phyloP scores from a whole-genome alignment of 2,888 invertebrate genomes.

The Scaptomyza tumidula region DNA sequence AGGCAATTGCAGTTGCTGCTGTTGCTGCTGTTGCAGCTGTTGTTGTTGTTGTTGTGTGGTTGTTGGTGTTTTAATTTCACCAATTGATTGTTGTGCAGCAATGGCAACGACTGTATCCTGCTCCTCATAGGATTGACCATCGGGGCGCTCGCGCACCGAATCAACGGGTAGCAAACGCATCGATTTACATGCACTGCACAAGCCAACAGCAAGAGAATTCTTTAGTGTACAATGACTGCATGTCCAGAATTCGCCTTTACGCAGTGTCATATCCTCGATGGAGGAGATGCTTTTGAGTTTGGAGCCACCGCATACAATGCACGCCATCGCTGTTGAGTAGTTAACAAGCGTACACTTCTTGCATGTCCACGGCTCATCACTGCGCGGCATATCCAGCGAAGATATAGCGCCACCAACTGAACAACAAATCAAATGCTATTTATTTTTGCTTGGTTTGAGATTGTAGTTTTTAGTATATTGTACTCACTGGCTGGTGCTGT shows the following conservation, averaged over 20 bases:
- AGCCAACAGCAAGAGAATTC: slow-evolving; percentile 88
- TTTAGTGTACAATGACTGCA: slow-evolving; percentile 93
- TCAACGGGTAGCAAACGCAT: slow-evolving; percentile 79
- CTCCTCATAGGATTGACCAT: slow-evolving; percentile 69
- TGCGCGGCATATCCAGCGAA: slow-evolving; percentile 35
- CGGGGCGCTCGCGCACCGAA: slow-evolving; percentile 65
- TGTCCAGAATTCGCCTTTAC: slow-evolving; percentile 91
- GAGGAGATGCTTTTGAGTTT: slow-evolving; percentile 89
- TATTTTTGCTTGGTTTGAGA: neutral
- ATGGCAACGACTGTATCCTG: slow-evolving; percentile 44
- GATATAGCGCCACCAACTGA: neutral
- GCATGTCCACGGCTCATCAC: slow-evolving; percentile 90
- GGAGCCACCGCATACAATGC: slow-evolving; percentile 95
- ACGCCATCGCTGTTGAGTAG: slow-evolving; percentile 88
- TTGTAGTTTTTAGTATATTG: neutral
- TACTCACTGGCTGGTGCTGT: slow-evolving; percentile 37
- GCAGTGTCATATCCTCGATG: slow-evolving; percentile 88
- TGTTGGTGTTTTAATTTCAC: slow-evolving; percentile 30
- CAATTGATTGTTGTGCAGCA: slow-evolving; percentile 8
- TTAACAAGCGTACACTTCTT: slow-evolving; percentile 95
- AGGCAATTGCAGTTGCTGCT: slow-evolving; percentile 34
- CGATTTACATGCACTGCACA: slow-evolving; percentile 92
- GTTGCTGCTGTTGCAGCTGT: slow-evolving; percentile 7
- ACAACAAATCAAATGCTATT: neutral
- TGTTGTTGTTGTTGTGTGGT: slow-evolving; percentile 7